Conservation (phyloP, 2,797 vertebrate species). For the Darevskia nairensis region DNA sequence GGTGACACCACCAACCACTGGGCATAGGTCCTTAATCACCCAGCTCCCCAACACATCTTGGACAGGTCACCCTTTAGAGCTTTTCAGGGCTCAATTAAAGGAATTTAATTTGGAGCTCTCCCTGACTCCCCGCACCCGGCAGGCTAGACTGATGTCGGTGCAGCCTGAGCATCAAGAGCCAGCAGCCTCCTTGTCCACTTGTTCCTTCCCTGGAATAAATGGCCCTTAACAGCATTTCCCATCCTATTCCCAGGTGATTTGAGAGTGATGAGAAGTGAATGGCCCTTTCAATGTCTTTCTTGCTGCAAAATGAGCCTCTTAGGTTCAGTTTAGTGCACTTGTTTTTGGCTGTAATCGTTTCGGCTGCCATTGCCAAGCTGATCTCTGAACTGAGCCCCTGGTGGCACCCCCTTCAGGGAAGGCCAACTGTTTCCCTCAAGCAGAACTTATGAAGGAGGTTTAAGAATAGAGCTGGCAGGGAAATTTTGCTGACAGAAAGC, state of each 20-base stretch:
- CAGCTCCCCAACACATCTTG: not conserved
- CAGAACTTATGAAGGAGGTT: not conserved
- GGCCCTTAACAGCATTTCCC: constrained; percentile 8
- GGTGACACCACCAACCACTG: not conserved
- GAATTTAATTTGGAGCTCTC: not conserved
- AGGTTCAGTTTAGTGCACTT: constrained; percentile 6
- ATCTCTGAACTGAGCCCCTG: constrained; percentile 6
- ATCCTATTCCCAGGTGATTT: not conserved
- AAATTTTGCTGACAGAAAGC: not conserved
- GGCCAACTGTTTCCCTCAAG: not conserved
- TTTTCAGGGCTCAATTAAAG: no score
- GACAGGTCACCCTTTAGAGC: not conserved
- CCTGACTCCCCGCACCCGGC: not conserved
- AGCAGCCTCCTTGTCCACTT: not conserved
- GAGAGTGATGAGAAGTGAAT: constrained; percentile 34
- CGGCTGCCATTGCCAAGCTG: not conserved
- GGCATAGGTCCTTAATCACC: not conserved
- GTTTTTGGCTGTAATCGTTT: constrained; percentile 24
- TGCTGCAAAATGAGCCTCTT: constrained; percentile 20
- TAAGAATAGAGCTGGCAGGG: not conserved
- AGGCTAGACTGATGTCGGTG: not conserved
- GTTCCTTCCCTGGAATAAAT: constrained; percentile 7
- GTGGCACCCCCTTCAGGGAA: not conserved
- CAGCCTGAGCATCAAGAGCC: not conserved
- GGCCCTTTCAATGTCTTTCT: constrained; percentile 12